Percentiles rank a stretch among this genome's conserved stretches.
phyloP scores from a whole-genome alignment of 37 sponge, comb jelly and placozoan genomes.

The Bolinopsis microptera region DNA sequence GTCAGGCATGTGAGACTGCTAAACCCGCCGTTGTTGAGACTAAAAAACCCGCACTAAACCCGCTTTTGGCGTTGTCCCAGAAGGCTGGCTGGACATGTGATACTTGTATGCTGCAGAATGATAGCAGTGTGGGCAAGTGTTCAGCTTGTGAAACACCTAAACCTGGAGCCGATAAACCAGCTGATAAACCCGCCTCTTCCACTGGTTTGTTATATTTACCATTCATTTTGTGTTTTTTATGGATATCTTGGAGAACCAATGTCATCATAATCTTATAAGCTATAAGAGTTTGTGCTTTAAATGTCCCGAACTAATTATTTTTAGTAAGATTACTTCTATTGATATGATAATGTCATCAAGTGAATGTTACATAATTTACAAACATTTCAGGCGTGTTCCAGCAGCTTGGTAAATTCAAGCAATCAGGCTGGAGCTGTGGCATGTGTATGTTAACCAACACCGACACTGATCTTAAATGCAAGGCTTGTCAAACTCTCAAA shows the following conservation, averaged over 20 bases:
- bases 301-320: too few species aligned
- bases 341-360: too few species aligned
- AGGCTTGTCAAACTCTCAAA: constrained; percentile 29
- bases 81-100: not conserved
- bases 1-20: constrained; percentile 18
- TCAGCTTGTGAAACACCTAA: constrained; percentile 19
- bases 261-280: too few species aligned
- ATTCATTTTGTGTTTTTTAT: too few species aligned
- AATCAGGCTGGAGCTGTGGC: constrained; percentile 38
- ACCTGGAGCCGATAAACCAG: not conserved
- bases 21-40: not conserved
- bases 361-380: too few species aligned
- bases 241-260: too few species aligned
- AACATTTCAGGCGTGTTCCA: constrained; percentile 29
- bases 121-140: not conserved
- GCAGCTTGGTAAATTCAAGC: not conserved
- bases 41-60: not conserved
- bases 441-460: constrained; percentile 45
- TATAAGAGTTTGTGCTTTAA: too few species aligned
- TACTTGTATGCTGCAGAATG: constrained; percentile 12
- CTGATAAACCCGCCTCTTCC: not conserved
- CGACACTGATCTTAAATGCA: not conserved
- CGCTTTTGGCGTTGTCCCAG: not conserved
- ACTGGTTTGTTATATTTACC: not conserved
- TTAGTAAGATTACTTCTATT: not conserved